Evolutionary conservation across 1,140 invertebrate species (phyloP), one percentile per base, ranked within the genome.

Genomic region (Tigriopus japonicus): DNA sequence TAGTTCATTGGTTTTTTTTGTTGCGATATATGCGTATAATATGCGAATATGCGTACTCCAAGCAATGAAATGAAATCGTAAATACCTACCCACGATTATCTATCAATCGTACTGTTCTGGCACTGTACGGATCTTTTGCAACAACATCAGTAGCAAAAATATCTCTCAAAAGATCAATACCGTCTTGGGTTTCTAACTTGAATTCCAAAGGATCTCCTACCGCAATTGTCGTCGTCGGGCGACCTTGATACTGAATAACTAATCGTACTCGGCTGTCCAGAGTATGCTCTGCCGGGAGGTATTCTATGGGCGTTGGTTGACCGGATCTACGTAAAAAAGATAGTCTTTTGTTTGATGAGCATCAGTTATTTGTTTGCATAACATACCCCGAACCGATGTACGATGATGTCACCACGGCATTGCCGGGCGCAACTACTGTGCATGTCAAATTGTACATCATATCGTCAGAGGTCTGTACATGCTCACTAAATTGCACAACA

Each of bases 141-240:
- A 91, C 83, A 0, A 91, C 87, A 70, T 92, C 90, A 0, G 86
- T 91, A 1, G 88, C 88, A 68, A 92, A 93, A 60, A 93, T 91
- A 66, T 93, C 88, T 0, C 83, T 83, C 0, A 61, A 78, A 64
- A 88, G 87, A 70, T 87, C 88, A 67, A 87, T 87, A 64, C 87
- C 87, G 68, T 87, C 85, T 71, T 89, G 84, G 0, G 87, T 83
- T 76, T 91, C 87, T 28, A 93, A 70, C 59, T 86, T 77, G 74
- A 93, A 91, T 1, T 87, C 91, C 0, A 93, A 70, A 0, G 87
- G 87, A 75, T 93, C 88, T 12, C 88, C 88, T n/a, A 93, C 87
- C 2, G 87, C 88, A 45, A 93, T 91, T 0, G 87, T 91, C 0
- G 87, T 92, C 0, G 88, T 92, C 0, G 88, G 87, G 65, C 87